These are phyloP conservation scores for Cordilura impudica DNA, from an alignment of 2,888 invertebrate genomes.

Conservation along the genomic window DNA sequence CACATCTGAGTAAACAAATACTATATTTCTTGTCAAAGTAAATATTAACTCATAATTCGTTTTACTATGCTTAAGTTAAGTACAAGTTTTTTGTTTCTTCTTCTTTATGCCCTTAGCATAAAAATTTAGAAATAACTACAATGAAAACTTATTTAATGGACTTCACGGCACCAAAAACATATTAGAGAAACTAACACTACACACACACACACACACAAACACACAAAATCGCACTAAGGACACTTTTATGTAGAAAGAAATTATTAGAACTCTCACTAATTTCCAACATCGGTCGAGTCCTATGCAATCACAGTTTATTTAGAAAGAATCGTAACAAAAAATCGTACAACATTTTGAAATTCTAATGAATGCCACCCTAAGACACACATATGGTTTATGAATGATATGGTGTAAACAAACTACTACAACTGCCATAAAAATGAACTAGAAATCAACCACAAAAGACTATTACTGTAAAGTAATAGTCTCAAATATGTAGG, in stretches of 20 bases:
- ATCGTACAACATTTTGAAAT: too few relatives aligned
- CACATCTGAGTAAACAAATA: background rate
- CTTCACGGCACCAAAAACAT: conserved; percentile 47
- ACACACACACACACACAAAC: background rate
- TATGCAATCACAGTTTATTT: too few relatives aligned
- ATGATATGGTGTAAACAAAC: conserved; percentile 26
- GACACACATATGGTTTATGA: conserved; percentile 19
- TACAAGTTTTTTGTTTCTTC: too few relatives aligned
- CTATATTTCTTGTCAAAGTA: conserved; percentile 10
- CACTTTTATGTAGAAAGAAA: too few relatives aligned
- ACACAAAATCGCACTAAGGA: background rate
- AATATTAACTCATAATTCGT: conserved; percentile 55
- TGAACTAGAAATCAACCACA: conserved; percentile 44
- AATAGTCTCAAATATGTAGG: background rate
- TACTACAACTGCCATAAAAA: conserved; percentile 42
- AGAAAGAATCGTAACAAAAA: too few relatives aligned
- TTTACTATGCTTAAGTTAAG: conserved; percentile 31
- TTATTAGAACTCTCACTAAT: too few relatives aligned
- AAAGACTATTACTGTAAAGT: background rate
- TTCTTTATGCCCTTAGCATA: conserved; percentile 44
- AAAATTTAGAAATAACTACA: conserved; percentile 14
- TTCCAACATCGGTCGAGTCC: too few relatives aligned
- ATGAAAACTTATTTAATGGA: conserved; percentile 48
- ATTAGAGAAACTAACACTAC: background rate
- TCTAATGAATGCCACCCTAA: too few relatives aligned